These are phyloP conservation scores for Gadopsis marmoratus DNA, from an alignment of 2,797 vertebrate genomes.

Conservation along the genomic window DNA sequence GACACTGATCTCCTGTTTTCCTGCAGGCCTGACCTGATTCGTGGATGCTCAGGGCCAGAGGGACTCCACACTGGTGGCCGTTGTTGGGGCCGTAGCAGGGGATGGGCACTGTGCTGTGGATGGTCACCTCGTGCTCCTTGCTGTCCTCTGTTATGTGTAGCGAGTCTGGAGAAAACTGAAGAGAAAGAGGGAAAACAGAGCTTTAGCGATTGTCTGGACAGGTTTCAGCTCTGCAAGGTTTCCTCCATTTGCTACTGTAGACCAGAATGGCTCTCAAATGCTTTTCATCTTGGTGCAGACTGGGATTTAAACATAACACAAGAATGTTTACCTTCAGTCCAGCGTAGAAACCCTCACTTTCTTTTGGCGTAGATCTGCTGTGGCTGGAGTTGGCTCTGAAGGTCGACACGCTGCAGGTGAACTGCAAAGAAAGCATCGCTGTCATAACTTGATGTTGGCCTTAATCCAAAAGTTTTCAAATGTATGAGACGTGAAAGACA, in stretches of 20 bases:
- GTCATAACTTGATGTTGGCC: background rate
- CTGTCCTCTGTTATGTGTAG: conserved; percentile 86
- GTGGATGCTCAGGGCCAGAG: conserved; percentile 81
- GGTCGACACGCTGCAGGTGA: conserved; percentile 85
- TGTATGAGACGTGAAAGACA: background rate
- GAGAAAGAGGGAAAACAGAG: background rate
- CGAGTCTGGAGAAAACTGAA: conserved; percentile 85
- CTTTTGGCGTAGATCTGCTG: conserved; percentile 80
- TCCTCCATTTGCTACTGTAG: background rate
- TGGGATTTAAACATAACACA: background rate
- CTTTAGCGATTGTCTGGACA: background rate
- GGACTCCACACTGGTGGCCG: conserved; percentile 79
- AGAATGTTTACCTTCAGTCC: conserved; percentile 85
- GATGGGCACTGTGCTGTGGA: conserved; percentile 88
- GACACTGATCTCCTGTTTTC: background rate
- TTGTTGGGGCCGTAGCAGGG: conserved; percentile 73
- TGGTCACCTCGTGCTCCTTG: conserved; percentile 79
- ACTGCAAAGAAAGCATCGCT: conserved; percentile 69
- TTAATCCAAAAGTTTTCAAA: background rate
- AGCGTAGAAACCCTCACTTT: conserved; percentile 88
- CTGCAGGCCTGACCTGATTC: conserved; percentile 81
- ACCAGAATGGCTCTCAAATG: background rate
- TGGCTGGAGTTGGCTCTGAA: conserved; percentile 79
- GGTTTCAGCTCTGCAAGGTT: background rate
- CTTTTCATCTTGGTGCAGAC: background rate